Evolutionary conservation across 2,113 vertebrate species (phyloP).

Genomic region (Nicator chloris): DNA sequence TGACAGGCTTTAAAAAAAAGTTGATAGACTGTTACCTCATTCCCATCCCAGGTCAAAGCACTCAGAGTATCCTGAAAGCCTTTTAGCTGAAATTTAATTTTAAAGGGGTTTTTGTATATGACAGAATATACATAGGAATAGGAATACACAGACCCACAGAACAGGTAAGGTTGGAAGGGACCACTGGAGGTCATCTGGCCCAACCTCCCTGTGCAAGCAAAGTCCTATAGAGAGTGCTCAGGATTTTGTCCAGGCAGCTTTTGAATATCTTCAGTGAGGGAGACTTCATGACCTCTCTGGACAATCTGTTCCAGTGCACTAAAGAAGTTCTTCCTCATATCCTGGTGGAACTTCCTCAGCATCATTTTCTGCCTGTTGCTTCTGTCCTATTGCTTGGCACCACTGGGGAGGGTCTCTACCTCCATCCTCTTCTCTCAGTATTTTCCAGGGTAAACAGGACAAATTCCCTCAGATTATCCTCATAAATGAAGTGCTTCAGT

Average conservation of each 20-base stretch:
- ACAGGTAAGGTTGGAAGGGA: background rate
- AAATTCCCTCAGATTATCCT: background rate
- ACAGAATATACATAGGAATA: too few relatives aligned
- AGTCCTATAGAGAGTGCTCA: accelerated
- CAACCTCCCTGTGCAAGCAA: background rate
- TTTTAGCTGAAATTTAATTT: background rate
- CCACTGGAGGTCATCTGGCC: background rate
- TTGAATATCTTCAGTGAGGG: background rate
- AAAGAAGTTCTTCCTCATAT: background rate
- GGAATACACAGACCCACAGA: background rate
- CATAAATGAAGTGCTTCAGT: background rate
- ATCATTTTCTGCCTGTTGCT: background rate
- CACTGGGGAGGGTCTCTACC: background rate
- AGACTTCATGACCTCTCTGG: background rate
- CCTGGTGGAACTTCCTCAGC: background rate
- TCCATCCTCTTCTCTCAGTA: background rate
- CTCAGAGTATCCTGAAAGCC: background rate
- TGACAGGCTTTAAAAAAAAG: background rate
- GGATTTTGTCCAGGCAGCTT: background rate
- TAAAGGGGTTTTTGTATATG: background rate
- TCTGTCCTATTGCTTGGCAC: background rate
- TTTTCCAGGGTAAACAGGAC: background rate
- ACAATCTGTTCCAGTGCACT: background rate
- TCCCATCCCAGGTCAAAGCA: background rate
- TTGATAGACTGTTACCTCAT: background rate